Evolutionary conservation across 2,113 vertebrate species (phyloP), one percentile per base, ranked within the genome.

Genomic region (Cavia aperea): DNA sequence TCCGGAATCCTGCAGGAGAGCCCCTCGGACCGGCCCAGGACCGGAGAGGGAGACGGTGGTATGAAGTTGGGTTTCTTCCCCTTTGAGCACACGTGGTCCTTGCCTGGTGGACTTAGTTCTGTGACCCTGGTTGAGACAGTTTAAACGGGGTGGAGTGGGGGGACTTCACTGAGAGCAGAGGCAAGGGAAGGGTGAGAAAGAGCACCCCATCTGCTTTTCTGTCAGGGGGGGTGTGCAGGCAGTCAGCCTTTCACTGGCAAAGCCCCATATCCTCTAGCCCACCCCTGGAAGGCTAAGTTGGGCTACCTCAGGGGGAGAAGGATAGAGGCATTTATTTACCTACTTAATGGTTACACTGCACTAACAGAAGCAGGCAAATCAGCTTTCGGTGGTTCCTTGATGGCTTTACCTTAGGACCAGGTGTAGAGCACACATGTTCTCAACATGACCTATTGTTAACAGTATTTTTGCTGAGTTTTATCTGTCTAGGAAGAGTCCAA

Each of bases 1-100:
- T 98, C 98, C 60, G 94, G 4, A 10, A 94, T 98, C 89, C 92
- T 98, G 92, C 97, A 98, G 49, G 97, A 97, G 70, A 93, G n/a
- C 84, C 82, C 95, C 0, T 70, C 84, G 0, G 72, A 93, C 93
- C 51, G 88, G 5, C 96, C 97, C 1, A 93, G 63, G 81, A 95
- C 91, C 86, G 96, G 98, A 83, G 94, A 89, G 5, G 96, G 94
- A 46, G 97, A 97, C 96, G 84, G 12, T 0, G 97, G 86, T 96
- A 96, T 95, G 92, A 77, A 63, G 77, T 87, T 95, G 82, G 90
- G 82, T 6, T 43, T 91, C 89, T 85, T 90, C 85, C 95, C 95
- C 85, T 70, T 51, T 66, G 56, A 83, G 86, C 51, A 24, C 51
- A 60, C 7, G 2, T 54, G 46, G 43, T 62, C 84, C 86, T 68